Conservation (phyloP, 2,888 invertebrate genomes). For the Trypoxylon attenuatum region DNA sequence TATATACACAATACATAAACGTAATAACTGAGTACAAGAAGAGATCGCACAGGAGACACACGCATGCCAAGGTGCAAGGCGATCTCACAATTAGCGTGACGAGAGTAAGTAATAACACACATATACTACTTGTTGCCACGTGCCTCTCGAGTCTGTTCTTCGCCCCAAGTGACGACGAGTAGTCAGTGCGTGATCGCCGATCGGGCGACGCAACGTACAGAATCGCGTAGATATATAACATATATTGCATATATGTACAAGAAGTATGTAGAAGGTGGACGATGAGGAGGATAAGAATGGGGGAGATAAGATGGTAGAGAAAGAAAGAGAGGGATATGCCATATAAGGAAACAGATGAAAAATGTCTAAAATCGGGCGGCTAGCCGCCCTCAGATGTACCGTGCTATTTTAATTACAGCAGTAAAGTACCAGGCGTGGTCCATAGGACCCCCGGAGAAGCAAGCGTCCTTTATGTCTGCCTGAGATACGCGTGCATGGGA, state of each 20-base stretch:
- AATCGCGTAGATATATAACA: too few relatives aligned
- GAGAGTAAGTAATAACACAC: too few relatives aligned
- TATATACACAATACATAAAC: too few relatives aligned
- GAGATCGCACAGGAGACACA: too few relatives aligned
- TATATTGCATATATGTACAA: too few relatives aligned
- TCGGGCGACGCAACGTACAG: too few relatives aligned
- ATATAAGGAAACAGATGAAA: background rate
- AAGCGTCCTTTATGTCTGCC: constrained; percentile 45
- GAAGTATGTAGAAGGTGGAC: too few relatives aligned
- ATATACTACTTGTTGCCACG: constrained; percentile 49
- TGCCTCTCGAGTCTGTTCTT: constrained; percentile 56
- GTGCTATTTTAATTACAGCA: constrained; percentile 51
- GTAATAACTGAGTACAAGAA: too few relatives aligned
- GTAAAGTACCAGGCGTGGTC: constrained; percentile 21
- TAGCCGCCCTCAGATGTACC: constrained; percentile 30
- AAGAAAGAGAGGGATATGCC: background rate
- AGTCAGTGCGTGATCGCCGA: constrained; percentile 45
- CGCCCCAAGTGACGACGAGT: constrained; percentile 44
- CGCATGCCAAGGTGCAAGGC: too few relatives aligned
- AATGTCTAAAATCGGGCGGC: constrained; percentile 4
- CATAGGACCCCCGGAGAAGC: constrained; percentile 19
- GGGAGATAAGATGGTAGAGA: background rate
- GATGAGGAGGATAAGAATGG: constrained; percentile 9
- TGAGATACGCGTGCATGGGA: constrained; percentile 29
- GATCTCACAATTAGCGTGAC: too few relatives aligned